phyloP scores from a whole-genome alignment of 92 coral and sea anemone genomes.

The Palythoa caribaeorum region DNA sequence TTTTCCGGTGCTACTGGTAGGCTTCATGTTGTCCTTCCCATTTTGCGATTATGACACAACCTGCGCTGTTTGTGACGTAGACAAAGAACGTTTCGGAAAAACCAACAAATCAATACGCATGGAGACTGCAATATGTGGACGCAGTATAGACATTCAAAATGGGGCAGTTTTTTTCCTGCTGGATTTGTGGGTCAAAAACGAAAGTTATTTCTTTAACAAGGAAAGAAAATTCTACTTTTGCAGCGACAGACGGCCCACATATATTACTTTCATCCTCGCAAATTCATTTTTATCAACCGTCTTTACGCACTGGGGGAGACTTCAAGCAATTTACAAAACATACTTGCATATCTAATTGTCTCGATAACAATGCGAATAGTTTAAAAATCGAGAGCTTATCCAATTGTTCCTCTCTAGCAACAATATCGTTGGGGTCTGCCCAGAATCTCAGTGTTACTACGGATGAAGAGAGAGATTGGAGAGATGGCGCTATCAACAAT shows the following conservation, averaged over 20 bases:
- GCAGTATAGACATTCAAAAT: background rate
- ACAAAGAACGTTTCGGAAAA: background rate
- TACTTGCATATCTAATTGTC: background rate
- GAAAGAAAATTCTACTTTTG: background rate
- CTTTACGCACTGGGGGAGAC: constrained; percentile 3
- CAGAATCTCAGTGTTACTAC: constrained; percentile 28
- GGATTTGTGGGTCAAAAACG: constrained; percentile 22
- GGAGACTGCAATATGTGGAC: background rate
- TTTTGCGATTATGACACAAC: constrained; percentile 26
- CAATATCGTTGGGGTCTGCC: constrained; percentile 58
- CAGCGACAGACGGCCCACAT: background rate
- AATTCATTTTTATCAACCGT: constrained; percentile 2
- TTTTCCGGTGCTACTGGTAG: background rate
- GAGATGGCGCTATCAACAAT: constrained; percentile 22
- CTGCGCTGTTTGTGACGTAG: constrained; percentile 1
- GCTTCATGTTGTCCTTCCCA: background rate
- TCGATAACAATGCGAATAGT: background rate
- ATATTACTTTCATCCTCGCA: background rate
- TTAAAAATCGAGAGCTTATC: constrained; percentile 24
- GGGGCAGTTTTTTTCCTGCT: constrained; percentile 53
- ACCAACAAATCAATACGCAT: background rate
- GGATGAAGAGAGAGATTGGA: constrained; percentile 22
- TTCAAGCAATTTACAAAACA: background rate
- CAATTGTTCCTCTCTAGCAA: constrained; percentile 56
- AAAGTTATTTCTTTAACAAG: constrained; percentile 41